Conservation (phyloP, 2,888 invertebrate species). For the Theristus sp. region DNA sequence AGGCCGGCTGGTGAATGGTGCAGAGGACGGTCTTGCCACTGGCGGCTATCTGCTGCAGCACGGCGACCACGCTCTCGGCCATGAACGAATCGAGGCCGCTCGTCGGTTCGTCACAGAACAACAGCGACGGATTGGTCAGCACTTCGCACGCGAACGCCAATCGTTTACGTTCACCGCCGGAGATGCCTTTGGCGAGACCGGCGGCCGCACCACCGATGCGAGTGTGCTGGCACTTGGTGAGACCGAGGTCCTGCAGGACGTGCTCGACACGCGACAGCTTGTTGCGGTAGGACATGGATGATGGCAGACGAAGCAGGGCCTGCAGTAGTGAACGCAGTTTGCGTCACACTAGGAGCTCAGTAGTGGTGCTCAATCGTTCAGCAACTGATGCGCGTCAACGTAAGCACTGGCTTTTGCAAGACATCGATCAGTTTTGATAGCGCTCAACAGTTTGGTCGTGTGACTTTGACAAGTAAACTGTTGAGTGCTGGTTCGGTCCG, state of each 20-base stretch:
- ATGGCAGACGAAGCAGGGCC: slow-evolving; percentile 64
- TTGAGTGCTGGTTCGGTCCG: too few relatives aligned
- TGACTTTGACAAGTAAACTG: neutral
- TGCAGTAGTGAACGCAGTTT: too few relatives aligned
- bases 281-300: slow-evolving; percentile 49
- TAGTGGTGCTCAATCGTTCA: too few relatives aligned
- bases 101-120: slow-evolving; percentile 94
- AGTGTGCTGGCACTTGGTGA: slow-evolving; percentile 72
- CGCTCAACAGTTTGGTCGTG: neutral
- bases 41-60: slow-evolving; percentile 31
- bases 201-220: slow-evolving; percentile 72
- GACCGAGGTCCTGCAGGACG: slow-evolving; percentile 63
- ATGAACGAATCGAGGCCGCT: slow-evolving; percentile 88
- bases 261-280: slow-evolving; percentile 61
- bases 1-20: slow-evolving; percentile 28
- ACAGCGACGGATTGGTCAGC: slow-evolving; percentile 44
- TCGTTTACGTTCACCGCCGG: slow-evolving; percentile 50
- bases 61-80: slow-evolving; percentile 77
- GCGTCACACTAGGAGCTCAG: too few relatives aligned
- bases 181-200: slow-evolving; percentile 51
- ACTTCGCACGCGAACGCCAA: slow-evolving; percentile 72
- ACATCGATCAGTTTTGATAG: too few relatives aligned
- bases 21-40: slow-evolving; percentile 19
- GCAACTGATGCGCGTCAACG: too few relatives aligned
- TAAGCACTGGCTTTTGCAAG: too few relatives aligned